phyloP scores from a whole-genome alignment of 2,888 invertebrate species.

The Polyommatus icarus region DNA sequence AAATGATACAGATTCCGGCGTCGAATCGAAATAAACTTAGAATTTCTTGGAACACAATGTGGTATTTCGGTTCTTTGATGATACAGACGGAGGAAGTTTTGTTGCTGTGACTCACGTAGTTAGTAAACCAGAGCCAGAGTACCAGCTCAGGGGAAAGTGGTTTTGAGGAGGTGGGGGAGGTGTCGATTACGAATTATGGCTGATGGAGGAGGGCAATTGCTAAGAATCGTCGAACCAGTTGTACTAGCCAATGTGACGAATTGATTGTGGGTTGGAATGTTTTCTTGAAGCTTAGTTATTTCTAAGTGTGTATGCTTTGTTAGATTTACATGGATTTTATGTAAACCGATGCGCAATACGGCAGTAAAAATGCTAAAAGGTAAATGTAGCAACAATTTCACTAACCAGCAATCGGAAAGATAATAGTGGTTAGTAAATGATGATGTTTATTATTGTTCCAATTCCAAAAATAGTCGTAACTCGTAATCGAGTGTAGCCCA shows the following conservation, averaged over 20 bases:
- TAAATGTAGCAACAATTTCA: no score
- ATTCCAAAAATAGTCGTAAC: no score
- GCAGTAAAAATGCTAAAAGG: no score
- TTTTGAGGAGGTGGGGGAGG: background rate
- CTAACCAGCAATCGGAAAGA: no score
- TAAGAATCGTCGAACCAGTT: no score
- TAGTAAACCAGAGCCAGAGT: background rate
- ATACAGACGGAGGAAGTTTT: background rate
- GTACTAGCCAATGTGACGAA: background rate
- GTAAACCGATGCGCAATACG: no score
- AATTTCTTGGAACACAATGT: background rate
- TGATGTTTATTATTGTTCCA: no score
- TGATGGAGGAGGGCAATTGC: background rate
- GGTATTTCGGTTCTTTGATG: constrained; percentile 1
- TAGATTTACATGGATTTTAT: no score
- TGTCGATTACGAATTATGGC: background rate
- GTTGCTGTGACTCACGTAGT: background rate
- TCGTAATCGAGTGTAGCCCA: background rate
- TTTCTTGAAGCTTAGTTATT: background rate
- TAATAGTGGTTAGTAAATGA: no score
- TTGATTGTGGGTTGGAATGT: background rate
- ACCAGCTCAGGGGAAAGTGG: background rate
- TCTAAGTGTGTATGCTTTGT: no score
- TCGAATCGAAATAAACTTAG: background rate
- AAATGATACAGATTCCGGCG: background rate